Evolutionary conservation across 1,140 invertebrate species (phyloP), one percentile per base, ranked within the genome.

Genomic region (Monomorium pharaonis): DNA sequence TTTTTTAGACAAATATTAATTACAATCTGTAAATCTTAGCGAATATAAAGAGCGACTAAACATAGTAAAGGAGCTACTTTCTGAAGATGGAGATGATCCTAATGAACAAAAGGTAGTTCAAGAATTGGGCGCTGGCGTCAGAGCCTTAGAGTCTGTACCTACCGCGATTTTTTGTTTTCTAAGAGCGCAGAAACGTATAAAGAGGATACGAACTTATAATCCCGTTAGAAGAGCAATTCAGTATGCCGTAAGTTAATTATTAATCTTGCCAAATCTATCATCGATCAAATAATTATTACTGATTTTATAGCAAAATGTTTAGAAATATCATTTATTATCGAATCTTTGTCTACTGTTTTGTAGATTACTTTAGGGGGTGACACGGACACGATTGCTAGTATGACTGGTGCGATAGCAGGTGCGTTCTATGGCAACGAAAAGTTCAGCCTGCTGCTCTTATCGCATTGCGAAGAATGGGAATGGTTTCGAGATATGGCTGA

Each of bases 361-460:
- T 96, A 97, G 78, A 97, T 98, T 78, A 96, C 96, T 27, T 94
- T 98, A 21, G 97, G 97, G 56, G 97, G 98, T 44, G 97, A 98
- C 94, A 97, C 97, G 5, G 97, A 98, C 86, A 98, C 97, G 2
- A 97, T 98, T 91, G 97, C 96, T 9, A 96, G 96, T 70, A 98
- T 98, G 97, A 96, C 97, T 33, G 97, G 97, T 18, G 96, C 97
- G 27, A 97, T 98, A 78, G 96, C 96, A 76, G 98, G 98, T 60
- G 97, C 97, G 30, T 97, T 96, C 93, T 96, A 97, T 90, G 97
- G 97, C 9, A 94, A 96, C 81, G 95, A 96, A 42, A 92, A 93
- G 16, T 96, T 98, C 67, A 96, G 96, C 70, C 49, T 94, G 63
- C 93, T 94, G 85, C 92, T 97, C 77, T 92, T 96, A 14, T 94